Base-by-base conservation (phyloP, 2,888 invertebrate species). In the Acanthococcus lagerstroemiae region DNA sequence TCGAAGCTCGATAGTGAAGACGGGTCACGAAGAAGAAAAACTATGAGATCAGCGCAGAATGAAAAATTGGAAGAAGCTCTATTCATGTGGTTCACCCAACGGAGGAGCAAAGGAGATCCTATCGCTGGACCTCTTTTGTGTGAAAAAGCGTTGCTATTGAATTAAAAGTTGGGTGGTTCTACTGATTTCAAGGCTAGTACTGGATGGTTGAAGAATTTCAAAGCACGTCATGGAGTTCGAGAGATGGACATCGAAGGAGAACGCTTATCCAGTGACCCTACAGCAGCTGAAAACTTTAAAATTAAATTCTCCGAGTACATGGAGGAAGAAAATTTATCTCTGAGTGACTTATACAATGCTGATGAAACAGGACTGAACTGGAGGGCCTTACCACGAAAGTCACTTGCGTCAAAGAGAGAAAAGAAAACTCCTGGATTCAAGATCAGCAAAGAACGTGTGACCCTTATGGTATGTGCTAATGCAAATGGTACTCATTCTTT, bases 381-480 rank as follows among this genome's bases (percentile, higher is more conserved):
- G 24, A 65, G 61, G 61, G 54, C 63, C 61, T 22, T 69, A 22
- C 68, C 60, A 27, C 30, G 22, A 22, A 67, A 69, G 45, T 56
- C 68, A 22, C 58, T 65, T 24, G 67, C 67, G 17, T 55, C 66
- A 19, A 63, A 63, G 7, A 25, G 24, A 26, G 70, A 72, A 68
- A 46, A 58, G 44, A 60, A 68, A 52, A 71, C 69, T 44, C 69
- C 69, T 17, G 71, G 72, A 17, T 67, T 45, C 26, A 72, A 72
- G 71, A 45, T 67, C 0, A 68, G 57, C 5, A 73, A 72, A 63
- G 71, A 72, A 12, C 55, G 72, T 22, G 66, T 73, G 1, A 72
- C 72, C 27, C 58, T 72, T 6, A 69, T 73, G 69, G 57, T 69
- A 7, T 74, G 73, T 61, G 69, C 71, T n/a, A 74, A 73, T 68